Percentiles rank a stretch among this genome's conserved stretches.
Evolutionary conservation across 2,797 vertebrate species (phyloP).

Genomic region (Diplodus sargus): DNA sequence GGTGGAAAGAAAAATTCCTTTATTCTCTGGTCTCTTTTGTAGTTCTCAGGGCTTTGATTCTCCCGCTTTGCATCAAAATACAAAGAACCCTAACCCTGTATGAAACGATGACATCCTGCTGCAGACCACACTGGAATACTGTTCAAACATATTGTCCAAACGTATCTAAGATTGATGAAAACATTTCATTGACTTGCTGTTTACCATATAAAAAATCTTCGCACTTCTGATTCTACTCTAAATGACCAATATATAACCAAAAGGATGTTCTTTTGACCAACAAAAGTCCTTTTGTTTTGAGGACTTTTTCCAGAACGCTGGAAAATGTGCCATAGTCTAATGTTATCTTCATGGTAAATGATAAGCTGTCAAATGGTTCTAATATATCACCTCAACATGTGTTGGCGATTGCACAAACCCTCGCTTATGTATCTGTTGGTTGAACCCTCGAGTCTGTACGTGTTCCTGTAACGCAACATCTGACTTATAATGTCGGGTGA

Average conservation of each 20-base stretch:
- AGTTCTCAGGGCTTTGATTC: neutral
- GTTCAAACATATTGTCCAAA: neutral
- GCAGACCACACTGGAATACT: neutral
- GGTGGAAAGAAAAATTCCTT: neutral
- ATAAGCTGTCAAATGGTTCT: constrained; percentile 5
- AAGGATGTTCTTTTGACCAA: neutral
- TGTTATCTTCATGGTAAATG: neutral
- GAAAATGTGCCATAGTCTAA: neutral
- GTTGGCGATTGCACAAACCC: constrained; percentile 11
- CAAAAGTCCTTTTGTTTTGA: neutral
- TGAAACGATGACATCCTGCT: neutral
- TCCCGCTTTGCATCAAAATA: neutral
- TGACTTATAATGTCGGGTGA: constrained; percentile 23
- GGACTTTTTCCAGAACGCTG: neutral
- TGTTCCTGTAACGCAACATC: constrained; percentile 2
- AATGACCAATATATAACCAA: neutral
- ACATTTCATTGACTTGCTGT: neutral
- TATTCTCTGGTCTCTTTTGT: neutral
- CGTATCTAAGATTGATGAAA: neutral
- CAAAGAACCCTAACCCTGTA: neutral
- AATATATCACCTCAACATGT: neutral
- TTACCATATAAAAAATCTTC: neutral
- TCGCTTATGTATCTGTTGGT: constrained; percentile 10
- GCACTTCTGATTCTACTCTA: neutral
- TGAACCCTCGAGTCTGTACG: constrained; percentile 17